Conservation (phyloP, 2,113 vertebrate species). For the Muntiacus muntjak region DNA sequence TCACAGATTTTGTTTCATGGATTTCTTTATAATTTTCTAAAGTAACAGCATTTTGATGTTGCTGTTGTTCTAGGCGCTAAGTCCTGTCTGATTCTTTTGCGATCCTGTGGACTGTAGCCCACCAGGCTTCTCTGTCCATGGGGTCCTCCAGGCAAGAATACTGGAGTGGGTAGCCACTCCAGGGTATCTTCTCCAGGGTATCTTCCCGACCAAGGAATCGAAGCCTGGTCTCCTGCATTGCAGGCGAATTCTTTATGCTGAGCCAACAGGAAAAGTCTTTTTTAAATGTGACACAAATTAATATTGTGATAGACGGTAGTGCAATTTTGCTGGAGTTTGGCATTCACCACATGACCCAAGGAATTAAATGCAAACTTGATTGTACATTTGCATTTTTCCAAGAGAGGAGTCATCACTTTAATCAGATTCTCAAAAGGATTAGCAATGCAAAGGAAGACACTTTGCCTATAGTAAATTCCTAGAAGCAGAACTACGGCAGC, state of each 20-base stretch:
- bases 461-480: not conserved
- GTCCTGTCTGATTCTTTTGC: not conserved
- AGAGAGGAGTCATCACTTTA: not conserved
- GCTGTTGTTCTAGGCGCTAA: not conserved
- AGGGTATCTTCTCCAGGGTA: not conserved
- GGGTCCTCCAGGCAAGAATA: not conserved
- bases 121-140: not conserved
- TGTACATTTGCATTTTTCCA: not conserved
- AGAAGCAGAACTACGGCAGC: not conserved
- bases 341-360: not conserved
- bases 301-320: not conserved
- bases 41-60: not conserved
- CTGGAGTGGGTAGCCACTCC: not conserved
- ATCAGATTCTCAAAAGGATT: constrained; percentile 26
- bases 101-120: not conserved
- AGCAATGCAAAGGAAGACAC: not conserved
- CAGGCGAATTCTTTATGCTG: not conserved
- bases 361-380: not conserved
- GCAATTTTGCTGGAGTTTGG: not conserved
- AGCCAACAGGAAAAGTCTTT: not conserved
- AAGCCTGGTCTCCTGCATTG: not conserved
- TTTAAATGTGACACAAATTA: not conserved
- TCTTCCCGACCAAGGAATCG: not conserved
- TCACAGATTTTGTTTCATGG: not conserved
- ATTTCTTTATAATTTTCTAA: not conserved